phyloP scores from a whole-genome alignment of 2,888 invertebrate species.

The Glyphotaelius pellucidus region DNA sequence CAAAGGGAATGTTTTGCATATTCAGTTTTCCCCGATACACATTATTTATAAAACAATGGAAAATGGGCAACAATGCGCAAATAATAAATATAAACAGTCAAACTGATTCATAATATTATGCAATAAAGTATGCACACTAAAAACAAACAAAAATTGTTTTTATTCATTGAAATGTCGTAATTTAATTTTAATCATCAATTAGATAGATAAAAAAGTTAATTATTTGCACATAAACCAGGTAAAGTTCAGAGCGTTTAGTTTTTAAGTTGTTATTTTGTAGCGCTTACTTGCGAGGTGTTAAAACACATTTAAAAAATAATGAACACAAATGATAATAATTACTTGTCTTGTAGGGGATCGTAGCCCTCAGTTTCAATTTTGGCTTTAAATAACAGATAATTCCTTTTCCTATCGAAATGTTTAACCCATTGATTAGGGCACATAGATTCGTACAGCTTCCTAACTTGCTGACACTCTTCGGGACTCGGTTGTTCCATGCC shows the following conservation, averaged over 20 bases:
- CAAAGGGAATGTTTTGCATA: background rate
- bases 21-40: background rate
- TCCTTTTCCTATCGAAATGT: slow-evolving; percentile 94
- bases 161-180: background rate
- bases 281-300: background rate
- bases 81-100: background rate
- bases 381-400: slow-evolving; percentile 91
- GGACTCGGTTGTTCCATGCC: slow-evolving; percentile 78
- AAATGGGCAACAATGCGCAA: background rate
- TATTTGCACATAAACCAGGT: background rate
- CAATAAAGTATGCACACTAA: background rate
- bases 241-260: background rate
- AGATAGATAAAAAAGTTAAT: background rate
- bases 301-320: background rate
- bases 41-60: background rate
- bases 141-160: background rate
- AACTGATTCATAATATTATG: background rate
- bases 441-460: slow-evolving; percentile 85
- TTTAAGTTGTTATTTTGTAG: background rate
- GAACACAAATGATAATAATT: slow-evolving; percentile 20
- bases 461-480: slow-evolving; percentile 82
- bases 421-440: slow-evolving; percentile 94
- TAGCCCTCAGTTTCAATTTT: slow-evolving; percentile 91
- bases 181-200: background rate
- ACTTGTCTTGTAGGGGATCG: slow-evolving; percentile 78